These are phyloP conservation scores for Oeneis ivallda DNA, from an alignment of 2,888 invertebrate genomes.

Conservation along the genomic window DNA sequence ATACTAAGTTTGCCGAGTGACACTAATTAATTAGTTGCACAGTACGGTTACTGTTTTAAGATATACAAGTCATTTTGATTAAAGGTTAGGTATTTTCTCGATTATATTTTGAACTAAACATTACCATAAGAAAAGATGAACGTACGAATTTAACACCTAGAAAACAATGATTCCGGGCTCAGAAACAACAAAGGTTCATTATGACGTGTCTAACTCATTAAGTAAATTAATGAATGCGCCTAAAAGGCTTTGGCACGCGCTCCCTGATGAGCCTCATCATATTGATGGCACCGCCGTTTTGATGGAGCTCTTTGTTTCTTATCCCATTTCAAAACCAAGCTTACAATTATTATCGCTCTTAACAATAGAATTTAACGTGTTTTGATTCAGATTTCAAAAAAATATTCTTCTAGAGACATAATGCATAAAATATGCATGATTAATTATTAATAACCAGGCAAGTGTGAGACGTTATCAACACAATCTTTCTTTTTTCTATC, in stretches of 20 bases:
- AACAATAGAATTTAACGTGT: not conserved
- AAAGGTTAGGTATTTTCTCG: not conserved
- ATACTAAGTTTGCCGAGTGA: constrained; percentile 5
- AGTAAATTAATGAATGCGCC: constrained; percentile 66
- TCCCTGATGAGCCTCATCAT: constrained; percentile 54
- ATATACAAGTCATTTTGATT: constrained; percentile 1
- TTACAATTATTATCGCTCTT: constrained; percentile 19
- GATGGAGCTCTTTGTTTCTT: constrained; percentile 43
- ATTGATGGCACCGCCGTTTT: constrained; percentile 51
- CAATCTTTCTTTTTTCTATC: too few relatives aligned
- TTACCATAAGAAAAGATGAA: constrained; percentile 26
- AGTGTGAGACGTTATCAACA: too few relatives aligned
- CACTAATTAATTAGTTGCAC: constrained; percentile 15
- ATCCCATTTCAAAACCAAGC: constrained; percentile 27
- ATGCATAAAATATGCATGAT: too few relatives aligned
- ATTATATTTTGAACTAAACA: not conserved
- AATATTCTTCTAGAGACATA: too few relatives aligned
- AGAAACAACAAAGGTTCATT: constrained; percentile 65
- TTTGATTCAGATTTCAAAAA: too few relatives aligned
- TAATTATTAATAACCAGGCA: too few relatives aligned
- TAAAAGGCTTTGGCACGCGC: constrained; percentile 57
- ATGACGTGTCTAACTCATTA: constrained; percentile 65
- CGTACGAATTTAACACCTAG: constrained; percentile 55
- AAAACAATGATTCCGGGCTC: constrained; percentile 58
- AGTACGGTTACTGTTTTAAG: not conserved